A percentile compares a stretch with the other conserved stretches of the same genome.
These are phyloP conservation scores for Drosophila austrosaltans DNA, from an alignment of 2,888 invertebrate species.

Conservation along the genomic window DNA sequence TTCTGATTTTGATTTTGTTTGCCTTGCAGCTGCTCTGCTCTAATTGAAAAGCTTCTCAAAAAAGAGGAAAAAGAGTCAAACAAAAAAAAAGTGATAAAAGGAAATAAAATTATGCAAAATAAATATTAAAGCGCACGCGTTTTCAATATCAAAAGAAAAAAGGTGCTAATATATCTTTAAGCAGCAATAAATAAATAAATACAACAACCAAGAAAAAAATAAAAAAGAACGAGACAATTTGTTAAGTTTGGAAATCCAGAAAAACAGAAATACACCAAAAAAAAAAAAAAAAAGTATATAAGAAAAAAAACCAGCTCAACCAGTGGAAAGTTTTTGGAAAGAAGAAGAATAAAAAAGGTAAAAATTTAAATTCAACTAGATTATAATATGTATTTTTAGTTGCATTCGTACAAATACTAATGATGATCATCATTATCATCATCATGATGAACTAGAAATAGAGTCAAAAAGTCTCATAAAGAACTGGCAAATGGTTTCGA, in stretches of 20 bases:
- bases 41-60: constrained; percentile 26
- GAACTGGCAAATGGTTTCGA: constrained; percentile 41
- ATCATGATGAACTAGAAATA: constrained; percentile 28
- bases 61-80: neutral
- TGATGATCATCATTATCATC: constrained; percentile 8
- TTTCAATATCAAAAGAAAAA: constrained; percentile 35
- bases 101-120: constrained; percentile 41
- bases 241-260: neutral
- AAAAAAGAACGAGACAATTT: constrained; percentile 18
- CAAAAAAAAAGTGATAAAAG: constrained; percentile 33
- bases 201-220: constrained; percentile 27
- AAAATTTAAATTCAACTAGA: constrained; percentile 25
- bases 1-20: constrained; percentile 1
- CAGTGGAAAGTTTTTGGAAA: constrained; percentile 51
- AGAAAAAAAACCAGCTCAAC: constrained; percentile 22
- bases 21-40: constrained; percentile 30
- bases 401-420: constrained; percentile 48
- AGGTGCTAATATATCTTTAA: constrained; percentile 68
- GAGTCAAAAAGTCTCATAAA: constrained; percentile 69
- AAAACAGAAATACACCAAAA: neutral
- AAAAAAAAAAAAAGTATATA: constrained; percentile 12
- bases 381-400: constrained; percentile 58
- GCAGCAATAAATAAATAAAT: constrained; percentile 35
- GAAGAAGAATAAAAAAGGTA: constrained; percentile 33
- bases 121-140: constrained; percentile 55